Evolutionary conservation across 2,797 vertebrate species (phyloP).

Genomic region (Aulostomus chinensis): DNA sequence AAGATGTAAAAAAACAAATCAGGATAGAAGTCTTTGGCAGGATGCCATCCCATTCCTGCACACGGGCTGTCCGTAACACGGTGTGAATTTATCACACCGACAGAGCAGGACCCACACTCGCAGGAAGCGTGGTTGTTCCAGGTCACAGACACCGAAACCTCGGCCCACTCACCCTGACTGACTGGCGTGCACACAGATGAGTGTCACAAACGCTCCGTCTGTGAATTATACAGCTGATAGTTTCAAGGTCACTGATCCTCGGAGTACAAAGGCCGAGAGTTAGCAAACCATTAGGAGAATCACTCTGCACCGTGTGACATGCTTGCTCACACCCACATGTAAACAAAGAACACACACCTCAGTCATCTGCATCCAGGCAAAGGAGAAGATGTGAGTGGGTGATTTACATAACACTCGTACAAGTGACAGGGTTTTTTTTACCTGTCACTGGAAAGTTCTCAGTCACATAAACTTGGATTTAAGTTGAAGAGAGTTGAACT

Average conservation of each 20-base stretch:
- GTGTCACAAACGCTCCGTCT: constrained; percentile 53
- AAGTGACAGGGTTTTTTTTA: constrained; percentile 44
- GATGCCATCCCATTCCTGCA: constrained; percentile 37
- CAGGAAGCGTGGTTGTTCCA: constrained; percentile 39
- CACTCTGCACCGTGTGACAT: constrained; percentile 47
- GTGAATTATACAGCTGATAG: constrained; percentile 43
- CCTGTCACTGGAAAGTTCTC: constrained; percentile 39
- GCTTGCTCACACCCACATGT: constrained; percentile 45
- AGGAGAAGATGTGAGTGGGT: constrained; percentile 26
- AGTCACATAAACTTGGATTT: constrained; percentile 31
- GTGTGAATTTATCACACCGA: constrained; percentile 53
- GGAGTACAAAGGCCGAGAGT: constrained; percentile 17
- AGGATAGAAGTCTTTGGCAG: constrained; percentile 35
- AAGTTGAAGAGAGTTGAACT: constrained; percentile 22
- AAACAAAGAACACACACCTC: constrained; percentile 55
- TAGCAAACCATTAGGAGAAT: constrained; percentile 59
- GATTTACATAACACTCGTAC: constrained; percentile 48
- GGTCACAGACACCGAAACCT: constrained; percentile 58
- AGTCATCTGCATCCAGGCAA: constrained; percentile 44
- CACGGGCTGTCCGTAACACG: constrained; percentile 41
- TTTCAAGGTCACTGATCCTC: constrained; percentile 66
- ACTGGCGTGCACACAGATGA: constrained; percentile 49
- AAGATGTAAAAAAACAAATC: constrained; percentile 33
- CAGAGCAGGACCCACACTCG: constrained; percentile 24
- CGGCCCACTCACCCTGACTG: constrained; percentile 24